phyloP scores from a whole-genome alignment of 2,113 vertebrate species.

The Myrmecobius fasciatus region DNA sequence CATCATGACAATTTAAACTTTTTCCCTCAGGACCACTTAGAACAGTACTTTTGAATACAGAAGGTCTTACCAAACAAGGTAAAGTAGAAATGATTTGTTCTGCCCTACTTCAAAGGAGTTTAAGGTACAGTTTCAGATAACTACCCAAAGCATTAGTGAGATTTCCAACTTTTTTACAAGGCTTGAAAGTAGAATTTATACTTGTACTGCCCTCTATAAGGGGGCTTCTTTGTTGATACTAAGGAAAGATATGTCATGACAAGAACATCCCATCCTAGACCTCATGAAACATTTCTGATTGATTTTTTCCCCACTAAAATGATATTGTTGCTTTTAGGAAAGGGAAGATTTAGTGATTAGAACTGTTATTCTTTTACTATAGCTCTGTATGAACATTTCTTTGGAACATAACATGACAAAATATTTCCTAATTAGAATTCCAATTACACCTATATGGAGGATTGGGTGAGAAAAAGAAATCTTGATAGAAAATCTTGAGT shows the following conservation, averaged over 20 bases:
- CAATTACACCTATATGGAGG: background rate
- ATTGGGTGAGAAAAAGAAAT: background rate
- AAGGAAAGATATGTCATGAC: background rate
- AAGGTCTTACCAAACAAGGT: background rate
- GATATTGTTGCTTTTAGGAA: background rate
- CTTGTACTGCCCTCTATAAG: background rate
- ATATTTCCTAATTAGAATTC: background rate
- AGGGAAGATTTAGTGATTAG: background rate
- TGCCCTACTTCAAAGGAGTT: background rate
- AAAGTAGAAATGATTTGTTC: background rate
- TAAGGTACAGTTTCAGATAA: background rate
- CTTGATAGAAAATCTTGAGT: background rate
- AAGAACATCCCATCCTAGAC: background rate
- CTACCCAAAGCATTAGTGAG: background rate
- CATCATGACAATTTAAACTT: background rate
- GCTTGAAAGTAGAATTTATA: background rate
- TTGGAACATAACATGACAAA: background rate
- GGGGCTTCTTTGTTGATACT: background rate
- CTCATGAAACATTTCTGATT: background rate
- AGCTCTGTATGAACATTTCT: background rate
- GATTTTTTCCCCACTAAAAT: constrained; percentile 1
- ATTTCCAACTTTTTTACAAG: background rate
- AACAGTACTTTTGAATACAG: background rate
- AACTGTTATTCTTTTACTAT: background rate
- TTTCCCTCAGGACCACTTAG: background rate